Conservation (phyloP, 2,888 invertebrate species). For the Andrena camellia region DNA sequence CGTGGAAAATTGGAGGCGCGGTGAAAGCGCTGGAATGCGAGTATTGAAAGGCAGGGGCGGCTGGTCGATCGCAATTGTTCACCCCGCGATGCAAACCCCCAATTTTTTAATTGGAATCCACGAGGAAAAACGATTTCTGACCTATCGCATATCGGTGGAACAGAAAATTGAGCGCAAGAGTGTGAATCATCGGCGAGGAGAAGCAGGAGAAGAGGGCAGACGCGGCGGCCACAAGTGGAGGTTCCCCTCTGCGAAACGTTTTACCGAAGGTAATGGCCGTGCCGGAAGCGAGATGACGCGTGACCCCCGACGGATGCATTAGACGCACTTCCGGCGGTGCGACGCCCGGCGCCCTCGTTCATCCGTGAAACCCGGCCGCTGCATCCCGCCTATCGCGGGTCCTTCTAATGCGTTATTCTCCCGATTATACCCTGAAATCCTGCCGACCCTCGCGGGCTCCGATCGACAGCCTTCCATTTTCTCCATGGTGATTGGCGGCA, state of each 20-base stretch:
- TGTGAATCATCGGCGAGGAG: constrained; percentile 31
- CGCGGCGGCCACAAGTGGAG: constrained; percentile 46
- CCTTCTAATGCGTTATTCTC: constrained; percentile 60
- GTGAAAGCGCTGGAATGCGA: background rate
- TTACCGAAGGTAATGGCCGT: constrained; percentile 82
- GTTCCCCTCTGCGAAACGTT: constrained; percentile 70
- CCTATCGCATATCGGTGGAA: background rate
- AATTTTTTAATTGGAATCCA: constrained; percentile 10
- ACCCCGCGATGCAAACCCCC: background rate
- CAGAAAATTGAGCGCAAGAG: background rate
- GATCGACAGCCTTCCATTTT: background rate
- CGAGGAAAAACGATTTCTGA: background rate
- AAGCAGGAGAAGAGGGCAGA: constrained; percentile 22
- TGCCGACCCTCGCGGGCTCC: constrained; percentile 6
- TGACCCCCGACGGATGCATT: constrained; percentile 87
- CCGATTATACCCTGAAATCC: constrained; percentile 48
- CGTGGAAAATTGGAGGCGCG: constrained; percentile 12
- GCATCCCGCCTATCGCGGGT: constrained; percentile 69
- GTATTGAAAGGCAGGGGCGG: background rate
- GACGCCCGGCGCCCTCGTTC: constrained; percentile 78
- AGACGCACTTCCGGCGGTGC: constrained; percentile 87
- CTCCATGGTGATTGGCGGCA: constrained; percentile 2
- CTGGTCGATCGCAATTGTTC: constrained; percentile 3
- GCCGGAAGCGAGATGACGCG: constrained; percentile 84
- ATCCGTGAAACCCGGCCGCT: constrained; percentile 70